Conservation (phyloP, 2,888 invertebrate species). For the Cantharis rufa region DNA sequence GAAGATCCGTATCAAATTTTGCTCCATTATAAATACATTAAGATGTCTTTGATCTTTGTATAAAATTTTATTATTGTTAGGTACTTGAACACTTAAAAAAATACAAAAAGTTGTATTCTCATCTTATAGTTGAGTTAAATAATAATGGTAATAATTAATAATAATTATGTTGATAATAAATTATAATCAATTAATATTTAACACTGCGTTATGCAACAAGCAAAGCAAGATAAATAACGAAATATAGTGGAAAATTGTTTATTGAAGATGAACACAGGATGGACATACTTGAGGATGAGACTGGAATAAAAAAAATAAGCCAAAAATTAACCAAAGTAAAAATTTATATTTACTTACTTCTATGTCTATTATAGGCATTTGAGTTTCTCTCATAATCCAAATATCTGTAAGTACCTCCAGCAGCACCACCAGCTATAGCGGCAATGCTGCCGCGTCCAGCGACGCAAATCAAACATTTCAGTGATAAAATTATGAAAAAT, state of each 20-base stretch:
- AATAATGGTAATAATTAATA: not conserved
- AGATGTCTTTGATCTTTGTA: not conserved
- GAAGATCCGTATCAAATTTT: not conserved
- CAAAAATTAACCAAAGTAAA: not conserved
- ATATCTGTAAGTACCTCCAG: conserved; percentile 11
- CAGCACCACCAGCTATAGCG: conserved; percentile 9
- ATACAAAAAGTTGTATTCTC: not conserved
- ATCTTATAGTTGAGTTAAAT: not conserved
- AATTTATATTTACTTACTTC: not conserved
- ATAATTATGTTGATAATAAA: not conserved
- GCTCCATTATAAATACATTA: not conserved
- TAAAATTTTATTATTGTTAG: not conserved
- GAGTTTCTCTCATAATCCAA: not conserved
- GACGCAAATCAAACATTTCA: not conserved
- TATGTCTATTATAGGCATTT: not conserved
- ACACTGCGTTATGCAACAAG: not conserved
- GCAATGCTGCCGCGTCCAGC: conserved; percentile 5
- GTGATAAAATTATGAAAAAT: not conserved
- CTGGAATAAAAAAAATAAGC: not conserved
- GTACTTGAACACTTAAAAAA: not conserved
- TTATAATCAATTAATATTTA: not conserved
- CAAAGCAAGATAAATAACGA: not conserved
- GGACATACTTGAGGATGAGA: not conserved
- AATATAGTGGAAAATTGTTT: not conserved
- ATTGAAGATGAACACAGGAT: not conserved